Conservation (phyloP, 2,888 invertebrate species). For the Apomyelois bistriatella region DNA sequence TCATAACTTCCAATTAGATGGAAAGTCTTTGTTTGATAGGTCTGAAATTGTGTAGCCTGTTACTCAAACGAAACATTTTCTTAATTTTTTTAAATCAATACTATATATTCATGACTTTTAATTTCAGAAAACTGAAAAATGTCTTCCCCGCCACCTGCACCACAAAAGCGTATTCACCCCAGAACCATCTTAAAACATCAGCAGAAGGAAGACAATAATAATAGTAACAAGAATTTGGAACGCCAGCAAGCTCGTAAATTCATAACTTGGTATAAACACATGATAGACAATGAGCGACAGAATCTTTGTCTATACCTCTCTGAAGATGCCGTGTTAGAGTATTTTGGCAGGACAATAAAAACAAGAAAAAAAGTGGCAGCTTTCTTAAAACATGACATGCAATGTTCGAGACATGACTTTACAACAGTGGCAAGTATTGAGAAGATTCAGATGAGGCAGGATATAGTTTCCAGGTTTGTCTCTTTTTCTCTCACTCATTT, state of each 20-base stretch:
- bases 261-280: constrained; percentile 65
- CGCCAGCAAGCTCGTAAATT: constrained; percentile 62
- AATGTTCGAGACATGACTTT: constrained; percentile 73
- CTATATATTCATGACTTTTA: no score
- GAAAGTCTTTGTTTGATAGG: no score
- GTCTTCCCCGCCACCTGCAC: constrained; percentile 43
- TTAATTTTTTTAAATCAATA: no score
- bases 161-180: constrained; percentile 28
- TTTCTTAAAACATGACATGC: constrained; percentile 78
- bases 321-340: constrained; percentile 78
- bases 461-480: constrained; percentile 50
- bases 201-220: constrained; percentile 21
- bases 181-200: constrained; percentile 27
- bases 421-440: constrained; percentile 64
- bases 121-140: constrained; percentile 30
- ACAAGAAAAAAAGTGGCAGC: constrained; percentile 78
- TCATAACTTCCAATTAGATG: neutral
- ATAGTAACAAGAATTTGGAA: constrained; percentile 36
- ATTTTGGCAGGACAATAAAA: constrained; percentile 83
- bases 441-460: constrained; percentile 48
- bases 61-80: no score
- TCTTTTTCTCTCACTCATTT: neutral
- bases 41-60: no score
- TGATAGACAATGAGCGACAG: constrained; percentile 72
- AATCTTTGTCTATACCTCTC: constrained; percentile 70